Conservation (phyloP, 2,113 vertebrate species). For the Camelus bactrianus region DNA sequence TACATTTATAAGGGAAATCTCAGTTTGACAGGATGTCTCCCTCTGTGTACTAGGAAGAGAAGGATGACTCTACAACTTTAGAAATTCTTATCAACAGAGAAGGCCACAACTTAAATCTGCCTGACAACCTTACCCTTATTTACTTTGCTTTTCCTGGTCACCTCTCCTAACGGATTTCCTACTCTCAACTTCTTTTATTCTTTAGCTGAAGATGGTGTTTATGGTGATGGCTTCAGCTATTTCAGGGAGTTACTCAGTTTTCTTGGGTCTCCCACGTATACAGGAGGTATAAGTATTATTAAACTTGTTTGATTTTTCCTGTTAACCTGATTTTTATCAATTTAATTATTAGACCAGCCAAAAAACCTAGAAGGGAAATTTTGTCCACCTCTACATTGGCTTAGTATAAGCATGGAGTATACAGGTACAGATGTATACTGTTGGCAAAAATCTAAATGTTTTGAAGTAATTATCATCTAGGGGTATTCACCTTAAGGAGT, state of each 20-base stretch:
- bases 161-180: background rate
- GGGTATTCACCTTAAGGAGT: background rate
- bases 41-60: background rate
- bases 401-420: background rate
- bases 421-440: background rate
- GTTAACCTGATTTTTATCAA: background rate
- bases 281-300: background rate
- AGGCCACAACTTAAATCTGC: background rate
- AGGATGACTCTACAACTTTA: background rate
- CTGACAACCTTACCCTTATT: background rate
- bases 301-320: background rate
- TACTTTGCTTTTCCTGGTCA: background rate
- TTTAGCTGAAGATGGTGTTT: background rate
- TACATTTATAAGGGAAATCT: background rate
- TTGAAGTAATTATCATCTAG: background rate
- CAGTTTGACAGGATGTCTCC: background rate
- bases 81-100: background rate
- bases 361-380: background rate
- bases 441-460: slow-evolving; percentile 29
- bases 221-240: background rate
- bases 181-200: background rate
- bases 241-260: background rate
- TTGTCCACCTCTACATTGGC: background rate
- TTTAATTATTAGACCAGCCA: background rate
- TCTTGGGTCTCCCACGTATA: background rate